Evolutionary conservation across 2,797 vertebrate species (phyloP).

Genomic region (Orientallactaga sibirica): DNA sequence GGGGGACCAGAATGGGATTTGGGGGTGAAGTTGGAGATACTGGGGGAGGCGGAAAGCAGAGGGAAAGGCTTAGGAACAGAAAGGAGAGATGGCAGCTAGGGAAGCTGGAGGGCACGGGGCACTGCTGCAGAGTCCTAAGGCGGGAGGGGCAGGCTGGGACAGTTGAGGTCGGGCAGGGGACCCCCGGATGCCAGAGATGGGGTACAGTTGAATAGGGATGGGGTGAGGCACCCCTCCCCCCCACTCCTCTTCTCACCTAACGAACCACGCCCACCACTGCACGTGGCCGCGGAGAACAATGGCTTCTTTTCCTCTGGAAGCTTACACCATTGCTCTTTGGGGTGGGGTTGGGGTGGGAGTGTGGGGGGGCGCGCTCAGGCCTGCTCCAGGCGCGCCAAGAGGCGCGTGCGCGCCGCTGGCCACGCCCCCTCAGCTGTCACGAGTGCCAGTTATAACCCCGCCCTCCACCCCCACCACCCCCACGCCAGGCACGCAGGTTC

Average conservation of each 20-base stretch:
- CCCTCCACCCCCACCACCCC: neutral
- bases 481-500: neutral
- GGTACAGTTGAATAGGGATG: conserved; percentile 28
- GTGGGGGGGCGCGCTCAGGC: neutral
- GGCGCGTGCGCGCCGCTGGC: neutral
- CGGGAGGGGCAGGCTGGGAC: neutral
- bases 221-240: conserved; percentile 80
- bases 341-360: neutral
- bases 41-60: neutral
- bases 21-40: neutral
- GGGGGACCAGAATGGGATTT: neutral
- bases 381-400: neutral
- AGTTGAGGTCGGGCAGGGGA: conserved; percentile 14
- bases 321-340: neutral
- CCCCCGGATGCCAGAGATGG: no score
- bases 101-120: neutral
- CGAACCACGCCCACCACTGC: neutral
- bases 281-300: conserved; percentile 34
- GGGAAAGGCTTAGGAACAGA: neutral
- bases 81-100: neutral
- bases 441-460: neutral
- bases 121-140: no score
- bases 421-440: neutral
- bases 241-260: conserved; percentile 14
- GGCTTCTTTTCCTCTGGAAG: conserved; percentile 16